phyloP scores from a whole-genome alignment of 2,888 invertebrate genomes.

The Spisula solida region DNA sequence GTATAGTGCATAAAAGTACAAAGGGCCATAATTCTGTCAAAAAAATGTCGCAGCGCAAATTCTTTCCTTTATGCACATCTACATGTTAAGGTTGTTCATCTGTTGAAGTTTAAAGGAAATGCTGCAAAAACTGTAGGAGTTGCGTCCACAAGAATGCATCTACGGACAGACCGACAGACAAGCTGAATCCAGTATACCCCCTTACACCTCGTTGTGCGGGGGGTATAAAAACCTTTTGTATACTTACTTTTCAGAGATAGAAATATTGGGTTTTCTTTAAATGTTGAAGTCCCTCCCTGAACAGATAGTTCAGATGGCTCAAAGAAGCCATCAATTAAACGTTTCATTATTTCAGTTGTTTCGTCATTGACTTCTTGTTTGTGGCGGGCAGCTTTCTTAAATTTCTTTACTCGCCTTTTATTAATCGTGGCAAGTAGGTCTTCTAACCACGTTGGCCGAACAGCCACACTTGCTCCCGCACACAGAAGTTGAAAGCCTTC shows the following conservation, averaged over 20 bases:
- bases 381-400: slow-evolving; percentile 2
- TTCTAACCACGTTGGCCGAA: slow-evolving; percentile 34
- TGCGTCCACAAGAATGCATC: too few relatives aligned
- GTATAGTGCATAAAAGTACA: too few relatives aligned
- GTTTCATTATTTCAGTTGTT: slow-evolving; percentile 39
- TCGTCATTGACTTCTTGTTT: not conserved
- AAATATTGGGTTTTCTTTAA: not conserved
- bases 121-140: too few relatives aligned
- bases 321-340: slow-evolving; percentile 53
- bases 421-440: slow-evolving; percentile 22
- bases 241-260: slow-evolving; percentile 20
- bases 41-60: too few relatives aligned
- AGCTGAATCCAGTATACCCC: too few relatives aligned
- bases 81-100: too few relatives aligned
- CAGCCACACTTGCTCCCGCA: slow-evolving; percentile 44
- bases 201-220: too few relatives aligned
- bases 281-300: slow-evolving; percentile 15
- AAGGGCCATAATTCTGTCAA: too few relatives aligned
- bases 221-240: not conserved
- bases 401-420: not conserved
- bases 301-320: slow-evolving; percentile 35
- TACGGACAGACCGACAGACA: too few relatives aligned
- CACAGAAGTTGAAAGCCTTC: slow-evolving; percentile 30
- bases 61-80: too few relatives aligned
- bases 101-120: too few relatives aligned